Conservation (phyloP, 30 jellyfish, hydroid and myxozoan genomes). For the Hydra vulgaris region DNA sequence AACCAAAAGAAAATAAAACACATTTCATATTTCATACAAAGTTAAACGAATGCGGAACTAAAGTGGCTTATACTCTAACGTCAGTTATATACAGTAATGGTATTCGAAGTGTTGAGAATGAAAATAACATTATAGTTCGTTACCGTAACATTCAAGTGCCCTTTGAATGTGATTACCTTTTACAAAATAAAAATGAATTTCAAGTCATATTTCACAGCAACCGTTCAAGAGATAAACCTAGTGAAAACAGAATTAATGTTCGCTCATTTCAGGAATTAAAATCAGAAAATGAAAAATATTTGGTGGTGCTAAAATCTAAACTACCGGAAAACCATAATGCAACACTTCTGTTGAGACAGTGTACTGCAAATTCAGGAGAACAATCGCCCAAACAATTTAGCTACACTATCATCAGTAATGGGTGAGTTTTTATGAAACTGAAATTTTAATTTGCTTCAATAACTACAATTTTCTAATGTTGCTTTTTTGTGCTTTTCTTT, state of each 20-base stretch:
- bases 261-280: constrained; percentile 13
- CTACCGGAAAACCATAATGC: constrained; percentile 23
- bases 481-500: constrained; percentile 1
- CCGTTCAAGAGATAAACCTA: neutral
- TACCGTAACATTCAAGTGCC: constrained; percentile 46
- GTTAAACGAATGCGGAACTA: constrained; percentile 70
- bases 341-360: constrained; percentile 26
- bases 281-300: constrained; percentile 29
- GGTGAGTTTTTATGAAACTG: constrained; percentile 27
- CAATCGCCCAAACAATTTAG: constrained; percentile 14
- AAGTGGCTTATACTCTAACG: constrained; percentile 27
- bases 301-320: constrained; percentile 34
- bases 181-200: neutral
- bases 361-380: constrained; percentile 49
- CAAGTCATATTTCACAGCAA: neutral
- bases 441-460: neutral
- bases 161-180: constrained; percentile 44
- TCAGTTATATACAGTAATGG: constrained; percentile 55
- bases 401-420: constrained; percentile 35
- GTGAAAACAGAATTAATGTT: constrained; percentile 25
- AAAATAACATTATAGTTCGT: constrained; percentile 38
- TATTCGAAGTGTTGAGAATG: constrained; percentile 38
- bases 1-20: constrained; percentile 43
- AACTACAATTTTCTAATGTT: neutral
- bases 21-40: constrained; percentile 46